Conservation (phyloP, 2,888 invertebrate genomes). For the Drosophila pegasa region DNA sequence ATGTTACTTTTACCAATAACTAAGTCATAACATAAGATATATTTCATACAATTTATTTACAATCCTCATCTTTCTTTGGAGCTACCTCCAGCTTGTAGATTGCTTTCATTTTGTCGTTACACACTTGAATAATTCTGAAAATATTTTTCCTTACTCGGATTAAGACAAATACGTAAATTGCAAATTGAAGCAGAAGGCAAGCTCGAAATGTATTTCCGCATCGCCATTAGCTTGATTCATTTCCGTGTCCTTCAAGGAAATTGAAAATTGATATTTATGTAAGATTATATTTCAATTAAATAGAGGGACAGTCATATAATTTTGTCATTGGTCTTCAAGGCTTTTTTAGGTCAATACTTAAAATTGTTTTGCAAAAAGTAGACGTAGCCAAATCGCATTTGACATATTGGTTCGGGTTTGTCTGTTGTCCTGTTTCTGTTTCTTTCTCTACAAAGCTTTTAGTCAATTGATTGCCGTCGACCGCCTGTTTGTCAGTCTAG, state of each 20-base stretch:
- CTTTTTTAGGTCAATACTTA: neutral
- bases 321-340: neutral
- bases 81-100: too few species aligned
- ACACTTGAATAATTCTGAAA: slow-evolving; percentile 19
- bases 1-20: too few species aligned
- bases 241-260: slow-evolving; percentile 53
- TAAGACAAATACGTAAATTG: slow-evolving; percentile 51
- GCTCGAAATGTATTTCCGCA: slow-evolving; percentile 37
- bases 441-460: neutral
- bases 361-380: slow-evolving; percentile 12
- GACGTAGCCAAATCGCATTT: slow-evolving; percentile 9
- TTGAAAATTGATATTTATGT: slow-evolving; percentile 46
- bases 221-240: slow-evolving; percentile 43
- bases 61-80: too few species aligned
- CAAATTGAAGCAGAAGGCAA: slow-evolving; percentile 27
- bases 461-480: slow-evolving; percentile 34
- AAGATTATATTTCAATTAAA: neutral
- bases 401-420: slow-evolving; percentile 42
- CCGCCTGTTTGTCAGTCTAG: slow-evolving; percentile 2
- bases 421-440: slow-evolving; percentile 37
- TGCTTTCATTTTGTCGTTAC: slow-evolving; percentile 5
- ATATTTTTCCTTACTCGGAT: slow-evolving; percentile 30
- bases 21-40: too few species aligned
- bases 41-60: too few species aligned
- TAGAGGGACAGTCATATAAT: neutral